Base-by-base conservation (phyloP, 2,797 vertebrate genomes). In the Amniataba percoides region DNA sequence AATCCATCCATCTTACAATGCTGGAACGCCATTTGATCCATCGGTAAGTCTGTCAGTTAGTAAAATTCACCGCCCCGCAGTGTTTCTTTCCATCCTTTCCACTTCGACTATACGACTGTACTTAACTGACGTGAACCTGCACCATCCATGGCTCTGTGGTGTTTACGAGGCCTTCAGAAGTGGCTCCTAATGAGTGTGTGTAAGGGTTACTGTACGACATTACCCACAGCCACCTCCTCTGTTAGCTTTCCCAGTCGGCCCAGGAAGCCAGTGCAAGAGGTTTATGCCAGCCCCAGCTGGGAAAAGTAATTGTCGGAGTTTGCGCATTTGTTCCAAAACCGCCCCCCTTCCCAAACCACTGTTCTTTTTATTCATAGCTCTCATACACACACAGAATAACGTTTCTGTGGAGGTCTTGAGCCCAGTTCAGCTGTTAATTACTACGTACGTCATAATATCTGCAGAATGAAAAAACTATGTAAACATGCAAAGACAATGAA, bases 121-220 rank as follows among this genome's bases (percentile, higher is more conserved):
- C 73, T 86, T 87, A 83, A 92, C 69, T 70, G 73, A 85, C 86
- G 80, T 87, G 76, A 87, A 83, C 88, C 88, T 89, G 82, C 84
- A 78, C 82, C 82, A 53, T 86, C 81, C 80, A 71, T 71, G 83
- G 78, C 91, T 93, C 79, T 77, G 86, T 88, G 83, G 94, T 94
- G 94, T 95, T 95, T 95, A 95, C 80, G 92, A 94, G 93, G 72
- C 82, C 92, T 88, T 94, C 88, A 94, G 92, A 94, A 93, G 92
- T 88, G 86, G 86, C 81, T 87, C 80, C 87, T 95, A 93, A 94
- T 93, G 92, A 94, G 88, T 91, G 62, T 80, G 91, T 88, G 89
- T 90, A 71, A 90, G 91, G 91, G 91, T 94, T 92, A 92, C 92
- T 93, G 92, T 92, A 93, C 85, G 63, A 88, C 92, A 92, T 89